These are phyloP conservation scores for Ophion ellenae DNA, from an alignment of 2,888 invertebrate genomes.

Conservation along the genomic window DNA sequence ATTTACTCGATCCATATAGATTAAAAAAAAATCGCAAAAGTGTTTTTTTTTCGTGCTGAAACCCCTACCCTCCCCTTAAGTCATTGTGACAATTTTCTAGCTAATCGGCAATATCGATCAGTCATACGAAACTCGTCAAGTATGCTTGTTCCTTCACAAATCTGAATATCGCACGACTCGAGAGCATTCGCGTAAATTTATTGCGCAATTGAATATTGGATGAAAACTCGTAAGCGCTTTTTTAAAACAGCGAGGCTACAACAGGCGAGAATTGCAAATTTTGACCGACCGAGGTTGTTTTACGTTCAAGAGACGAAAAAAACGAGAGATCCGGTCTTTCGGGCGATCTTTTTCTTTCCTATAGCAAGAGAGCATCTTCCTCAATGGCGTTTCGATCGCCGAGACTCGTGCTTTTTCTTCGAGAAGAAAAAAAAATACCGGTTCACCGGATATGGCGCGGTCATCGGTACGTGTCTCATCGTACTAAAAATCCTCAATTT, in stretches of 20 bases:
- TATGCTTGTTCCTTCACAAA: neutral
- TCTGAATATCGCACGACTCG: neutral
- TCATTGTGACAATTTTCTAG: neutral
- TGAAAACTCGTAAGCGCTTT: constrained; percentile 19
- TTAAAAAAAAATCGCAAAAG: no score
- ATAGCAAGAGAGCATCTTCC: constrained; percentile 12
- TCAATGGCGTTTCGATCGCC: neutral
- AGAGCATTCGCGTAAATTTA: neutral
- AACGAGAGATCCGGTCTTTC: constrained; percentile 21
- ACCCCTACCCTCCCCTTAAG: no score
- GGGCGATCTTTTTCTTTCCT: neutral
- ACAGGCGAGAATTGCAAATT: neutral
- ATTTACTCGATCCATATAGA: no score
- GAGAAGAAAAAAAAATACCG: constrained; percentile 9
- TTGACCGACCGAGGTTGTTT: constrained; percentile 13
- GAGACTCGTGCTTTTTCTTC: constrained; percentile 8
- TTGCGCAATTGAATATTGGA: neutral
- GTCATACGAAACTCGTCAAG: neutral
- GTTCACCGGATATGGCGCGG: constrained; percentile 14
- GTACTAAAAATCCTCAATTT: constrained; percentile 7
- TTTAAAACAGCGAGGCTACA: neutral
- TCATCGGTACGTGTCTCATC: constrained; percentile 8
- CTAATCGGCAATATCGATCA: neutral
- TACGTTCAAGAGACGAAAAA: neutral
- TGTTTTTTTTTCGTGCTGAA: no score